Percentiles rank a stretch among this genome's conserved stretches.
Evolutionary conservation across 1,140 invertebrate species (phyloP).

Genomic region (Euura lappo): DNA sequence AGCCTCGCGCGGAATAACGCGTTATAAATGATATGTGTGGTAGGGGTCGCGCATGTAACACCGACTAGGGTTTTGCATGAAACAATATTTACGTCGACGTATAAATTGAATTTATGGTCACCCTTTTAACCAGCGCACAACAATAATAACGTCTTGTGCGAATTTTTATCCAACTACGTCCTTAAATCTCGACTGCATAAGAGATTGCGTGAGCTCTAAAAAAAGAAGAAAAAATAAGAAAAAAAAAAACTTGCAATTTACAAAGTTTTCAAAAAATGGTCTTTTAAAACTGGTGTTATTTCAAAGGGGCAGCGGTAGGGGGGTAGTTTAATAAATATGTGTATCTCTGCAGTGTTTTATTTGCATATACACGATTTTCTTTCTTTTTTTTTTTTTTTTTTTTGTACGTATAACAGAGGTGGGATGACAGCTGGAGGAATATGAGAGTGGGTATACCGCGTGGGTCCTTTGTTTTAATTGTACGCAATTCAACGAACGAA

Average conservation of each 20-base stretch:
- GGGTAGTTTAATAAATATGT: too few relatives aligned
- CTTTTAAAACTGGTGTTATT: too few relatives aligned
- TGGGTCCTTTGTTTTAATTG: slow-evolving; percentile 45
- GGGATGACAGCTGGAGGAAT: not conserved
- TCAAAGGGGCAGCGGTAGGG: too few relatives aligned
- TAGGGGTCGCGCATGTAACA: not conserved
- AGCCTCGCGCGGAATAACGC: not conserved
- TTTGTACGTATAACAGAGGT: slow-evolving; percentile 25
- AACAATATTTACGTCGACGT: slow-evolving; percentile 11
- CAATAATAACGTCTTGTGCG: slow-evolving; percentile 5
- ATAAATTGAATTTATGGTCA: slow-evolving; percentile 8
- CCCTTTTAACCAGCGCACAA: not conserved
- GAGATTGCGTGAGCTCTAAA: not conserved
- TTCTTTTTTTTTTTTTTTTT: slow-evolving; percentile 28
- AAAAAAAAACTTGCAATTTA: too few relatives aligned
- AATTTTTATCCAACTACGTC: not conserved
- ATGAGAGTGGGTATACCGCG: slow-evolving; percentile 8
- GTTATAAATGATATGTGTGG: slow-evolving; percentile 15
- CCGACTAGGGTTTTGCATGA: slow-evolving; percentile 11
- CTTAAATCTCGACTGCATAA: not conserved
- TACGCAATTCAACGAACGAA: slow-evolving; percentile 37
- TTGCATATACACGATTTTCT: not conserved
- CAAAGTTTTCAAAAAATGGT: too few relatives aligned
- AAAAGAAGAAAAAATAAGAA: slow-evolving; percentile 1
- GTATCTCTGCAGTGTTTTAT: too few relatives aligned